Base-by-base conservation (phyloP, 2,888 invertebrate genomes). In the Drosophila anomalata region DNA sequence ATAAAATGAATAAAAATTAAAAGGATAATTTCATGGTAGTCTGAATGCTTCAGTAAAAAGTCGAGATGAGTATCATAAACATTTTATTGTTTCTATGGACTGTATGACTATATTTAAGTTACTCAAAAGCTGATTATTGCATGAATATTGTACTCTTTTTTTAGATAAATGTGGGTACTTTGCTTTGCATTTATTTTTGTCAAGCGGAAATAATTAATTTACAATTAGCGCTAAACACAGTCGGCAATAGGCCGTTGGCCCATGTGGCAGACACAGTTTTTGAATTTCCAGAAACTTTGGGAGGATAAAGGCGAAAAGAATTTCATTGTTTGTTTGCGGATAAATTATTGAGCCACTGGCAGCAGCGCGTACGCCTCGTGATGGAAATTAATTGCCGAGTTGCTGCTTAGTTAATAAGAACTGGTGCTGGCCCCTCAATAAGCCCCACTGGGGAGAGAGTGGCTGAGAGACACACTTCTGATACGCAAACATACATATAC, bases 271-370 rank as follows among this genome's bases (percentile, higher is more conserved):
- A 31, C 3, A 31, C 4, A 12, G 4, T 33, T 33, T 33, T 47
- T 31, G 29, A 60, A 62, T 82, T 62, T 71, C 17, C 31, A 55
- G 46, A 47, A 36, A 66, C 48, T 31, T 66, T 33, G 44, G 44
- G 26, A 3, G 48, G 42, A 44, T 54, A 54, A 55, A 20, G 17
- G 12, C 39, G 33, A 57, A 42, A 17, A 4, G 3, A 2, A 46
- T 47, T 67, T 33, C 22, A 47, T 39, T 41, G 50, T 75, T 73
- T 79, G 66, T 82, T 77, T 67, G 62, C 63, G 52, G 36, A 73
- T 36, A 50, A 52, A 54, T 63, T 54, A 65, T 65, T 48, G 47
- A 63, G 63, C 65, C 62, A 22, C 22, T 47, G 31, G 47, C 47
- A 46, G 55, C 24, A 14, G 60, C 11, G 36, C 26, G 11, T 36